These are phyloP conservation scores for Octodonta nipae DNA, from an alignment of 2,888 invertebrate species.

Conservation along the genomic window DNA sequence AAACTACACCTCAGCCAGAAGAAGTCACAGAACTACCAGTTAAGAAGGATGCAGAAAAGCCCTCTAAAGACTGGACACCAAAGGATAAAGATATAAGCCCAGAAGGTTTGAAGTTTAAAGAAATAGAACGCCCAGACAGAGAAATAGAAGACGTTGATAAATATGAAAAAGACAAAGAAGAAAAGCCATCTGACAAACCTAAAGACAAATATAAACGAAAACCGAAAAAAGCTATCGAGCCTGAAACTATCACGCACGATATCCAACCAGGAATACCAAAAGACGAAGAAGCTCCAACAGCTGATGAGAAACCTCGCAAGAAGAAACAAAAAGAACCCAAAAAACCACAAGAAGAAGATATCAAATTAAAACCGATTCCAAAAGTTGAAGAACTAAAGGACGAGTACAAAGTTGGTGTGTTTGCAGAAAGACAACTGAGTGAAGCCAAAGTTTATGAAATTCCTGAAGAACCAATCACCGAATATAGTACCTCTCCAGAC, in stretches of 20 bases:
- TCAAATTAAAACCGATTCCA: conserved; percentile 18
- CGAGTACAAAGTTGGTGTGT: conserved; percentile 13
- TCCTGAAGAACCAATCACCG: conserved; percentile 1
- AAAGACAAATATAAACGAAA: conserved; percentile 27
- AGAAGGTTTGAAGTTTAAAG: conserved; percentile 25
- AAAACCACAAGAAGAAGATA: conserved; percentile 14
- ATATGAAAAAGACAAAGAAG: conserved; percentile 28
- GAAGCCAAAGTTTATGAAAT: conserved; percentile 23
- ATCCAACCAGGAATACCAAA: conserved; percentile 25
- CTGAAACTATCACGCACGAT: conserved; percentile 16
- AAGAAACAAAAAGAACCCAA: conserved; percentile 2
- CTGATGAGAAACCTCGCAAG: conserved; percentile 5
- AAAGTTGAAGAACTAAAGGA: conserved; percentile 26
- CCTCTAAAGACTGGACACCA: too few relatives aligned
- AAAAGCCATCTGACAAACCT: conserved; percentile 14
- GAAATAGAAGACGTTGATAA: conserved; percentile 27
- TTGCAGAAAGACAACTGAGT: conserved; percentile 17
- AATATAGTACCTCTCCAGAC: background rate
- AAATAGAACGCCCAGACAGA: conserved; percentile 29
- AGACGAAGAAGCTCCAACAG: conserved; percentile 22
- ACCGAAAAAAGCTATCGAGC: conserved; percentile 17
- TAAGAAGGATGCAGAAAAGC: conserved; percentile 1
- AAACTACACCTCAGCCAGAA: conserved; percentile 10
- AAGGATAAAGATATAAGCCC: conserved; percentile 17
- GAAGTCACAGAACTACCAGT: conserved; percentile 9